Percentiles rank a stretch among this genome's conserved stretches.
Conservation (phyloP, 1,140 invertebrate genomes). For the Cryptotermes secundus region DNA sequence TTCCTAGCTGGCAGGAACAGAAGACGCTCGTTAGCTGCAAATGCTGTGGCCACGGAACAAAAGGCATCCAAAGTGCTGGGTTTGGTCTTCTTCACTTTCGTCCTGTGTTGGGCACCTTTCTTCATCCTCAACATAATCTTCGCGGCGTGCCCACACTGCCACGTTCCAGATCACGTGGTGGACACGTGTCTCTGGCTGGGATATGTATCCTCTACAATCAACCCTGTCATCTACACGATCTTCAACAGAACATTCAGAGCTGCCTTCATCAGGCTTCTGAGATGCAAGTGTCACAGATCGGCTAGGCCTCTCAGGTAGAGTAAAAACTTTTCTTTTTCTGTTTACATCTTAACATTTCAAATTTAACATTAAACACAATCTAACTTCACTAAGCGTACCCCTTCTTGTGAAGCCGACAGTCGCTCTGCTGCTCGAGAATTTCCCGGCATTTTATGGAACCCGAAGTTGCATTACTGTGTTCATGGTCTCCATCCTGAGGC, state of each 20-base stretch:
- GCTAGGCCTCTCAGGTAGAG: conserved; percentile 55
- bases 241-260: conserved; percentile 86
- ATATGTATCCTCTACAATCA: conserved; percentile 84
- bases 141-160: conserved; percentile 67
- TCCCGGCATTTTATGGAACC: too few species aligned
- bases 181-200: conserved; percentile 83
- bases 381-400: too few species aligned
- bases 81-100: conserved; percentile 87
- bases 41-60: conserved; percentile 78
- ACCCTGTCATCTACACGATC: conserved; percentile 84
- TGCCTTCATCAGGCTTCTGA: conserved; percentile 75
- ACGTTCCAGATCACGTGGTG: conserved; percentile 69
- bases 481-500: too few species aligned
- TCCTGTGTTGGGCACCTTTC: conserved; percentile 88
- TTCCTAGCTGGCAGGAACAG: conserved; percentile 64
- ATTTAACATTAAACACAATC: too few species aligned
- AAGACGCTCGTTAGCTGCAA: conserved; percentile 66
- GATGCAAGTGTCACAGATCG: conserved; percentile 70
- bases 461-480: too few species aligned
- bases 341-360: too few species aligned
- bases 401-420: too few species aligned
- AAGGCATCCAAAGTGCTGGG: conserved; percentile 82
- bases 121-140: conserved; percentile 83
- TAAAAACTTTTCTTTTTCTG: too few species aligned
- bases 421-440: too few species aligned